A percentile compares a stretch with the other conserved stretches of the same genome.
phyloP scores from a whole-genome alignment of 64 coral and sea anemone genomes.

The Acropora yongei region DNA sequence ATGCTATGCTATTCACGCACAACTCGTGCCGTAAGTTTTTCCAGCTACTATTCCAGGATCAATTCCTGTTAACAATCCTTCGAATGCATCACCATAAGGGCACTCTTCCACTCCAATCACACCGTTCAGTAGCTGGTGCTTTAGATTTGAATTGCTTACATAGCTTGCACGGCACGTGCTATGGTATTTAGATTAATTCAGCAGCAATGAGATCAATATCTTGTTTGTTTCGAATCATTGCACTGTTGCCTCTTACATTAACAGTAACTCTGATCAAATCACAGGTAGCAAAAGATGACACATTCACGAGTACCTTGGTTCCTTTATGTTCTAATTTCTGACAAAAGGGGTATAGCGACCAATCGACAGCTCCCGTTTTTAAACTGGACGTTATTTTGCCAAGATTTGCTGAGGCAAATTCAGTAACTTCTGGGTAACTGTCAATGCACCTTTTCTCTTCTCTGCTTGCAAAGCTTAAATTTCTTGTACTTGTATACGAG shows the following conservation, averaged over 20 bases:
- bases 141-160: constrained; percentile 58
- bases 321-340: constrained; percentile 40
- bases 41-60: constrained; percentile 33
- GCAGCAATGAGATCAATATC: constrained; percentile 54
- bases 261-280: constrained; percentile 44
- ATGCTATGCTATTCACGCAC: neutral
- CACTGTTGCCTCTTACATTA: constrained; percentile 7
- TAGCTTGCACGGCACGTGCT: constrained; percentile 34
- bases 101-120: neutral
- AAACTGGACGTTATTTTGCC: neutral
- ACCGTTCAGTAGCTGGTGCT: constrained; percentile 12
- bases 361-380: constrained; percentile 35
- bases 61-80: constrained; percentile 29
- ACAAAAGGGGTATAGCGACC: constrained; percentile 67
- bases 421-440: neutral
- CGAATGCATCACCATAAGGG: constrained; percentile 28
- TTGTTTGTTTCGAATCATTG: constrained; percentile 28
- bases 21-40: constrained; percentile 32
- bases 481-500: constrained; percentile 20
- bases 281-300: constrained; percentile 45
- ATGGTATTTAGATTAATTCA: constrained; percentile 32
- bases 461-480: constrained; percentile 5
- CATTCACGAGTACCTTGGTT: constrained; percentile 22
- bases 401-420: neutral
- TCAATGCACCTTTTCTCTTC: neutral